Percentiles rank a stretch among this genome's conserved stretches.
phyloP scores from a whole-genome alignment of 2,113 vertebrate genomes.

The Marmota flaviventris region DNA sequence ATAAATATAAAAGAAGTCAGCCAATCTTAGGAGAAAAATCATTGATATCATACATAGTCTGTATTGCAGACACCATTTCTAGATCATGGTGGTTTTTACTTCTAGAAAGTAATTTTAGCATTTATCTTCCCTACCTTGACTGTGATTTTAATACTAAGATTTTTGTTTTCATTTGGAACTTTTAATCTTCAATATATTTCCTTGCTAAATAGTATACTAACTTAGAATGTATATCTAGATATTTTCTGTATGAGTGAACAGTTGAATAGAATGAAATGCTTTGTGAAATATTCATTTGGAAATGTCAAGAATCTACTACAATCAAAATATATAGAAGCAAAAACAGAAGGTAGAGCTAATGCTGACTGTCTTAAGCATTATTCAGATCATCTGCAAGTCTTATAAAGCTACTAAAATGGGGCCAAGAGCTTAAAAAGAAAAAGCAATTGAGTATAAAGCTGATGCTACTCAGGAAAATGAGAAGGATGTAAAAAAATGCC shows the following conservation, averaged over 20 bases:
- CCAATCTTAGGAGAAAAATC: background rate
- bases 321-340: background rate
- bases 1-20: background rate
- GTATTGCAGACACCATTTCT: background rate
- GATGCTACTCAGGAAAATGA: background rate
- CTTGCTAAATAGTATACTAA: background rate
- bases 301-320: background rate
- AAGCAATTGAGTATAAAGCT: background rate
- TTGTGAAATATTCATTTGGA: background rate
- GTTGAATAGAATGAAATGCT: background rate
- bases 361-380: constrained; percentile 15
- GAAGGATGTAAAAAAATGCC: background rate
- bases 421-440: background rate
- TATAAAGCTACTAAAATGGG: background rate
- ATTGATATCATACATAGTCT: background rate
- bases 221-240: background rate
- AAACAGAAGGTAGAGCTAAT: background rate
- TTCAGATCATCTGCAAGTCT: background rate
- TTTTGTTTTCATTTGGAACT: constrained; percentile 4
- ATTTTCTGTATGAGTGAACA: background rate
- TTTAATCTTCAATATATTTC: background rate
- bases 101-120: background rate
- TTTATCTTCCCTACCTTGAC: background rate
- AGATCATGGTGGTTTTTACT: background rate
- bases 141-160: background rate